These are phyloP conservation scores for Pyrocephalus nanus DNA, from an alignment of 2,797 vertebrate species.

Conservation along the genomic window DNA sequence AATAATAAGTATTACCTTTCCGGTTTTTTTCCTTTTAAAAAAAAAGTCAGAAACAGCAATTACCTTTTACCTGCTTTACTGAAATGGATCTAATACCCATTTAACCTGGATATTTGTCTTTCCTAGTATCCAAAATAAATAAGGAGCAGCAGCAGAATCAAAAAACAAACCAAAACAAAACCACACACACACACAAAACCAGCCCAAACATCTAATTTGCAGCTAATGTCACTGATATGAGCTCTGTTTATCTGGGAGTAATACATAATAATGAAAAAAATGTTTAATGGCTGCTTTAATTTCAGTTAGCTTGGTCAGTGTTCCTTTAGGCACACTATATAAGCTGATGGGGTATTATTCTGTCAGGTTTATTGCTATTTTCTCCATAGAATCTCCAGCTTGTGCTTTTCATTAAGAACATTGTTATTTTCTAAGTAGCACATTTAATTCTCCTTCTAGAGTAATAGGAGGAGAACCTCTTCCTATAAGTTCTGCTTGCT, in stretches of 20 bases:
- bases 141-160: background rate
- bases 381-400: background rate
- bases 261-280: constrained; percentile 23
- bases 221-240: background rate
- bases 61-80: background rate
- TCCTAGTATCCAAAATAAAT: background rate
- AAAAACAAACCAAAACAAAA: background rate
- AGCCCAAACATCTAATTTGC: constrained; percentile 1
- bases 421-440: constrained; percentile 13
- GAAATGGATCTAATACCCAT: background rate
- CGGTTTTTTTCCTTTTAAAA: background rate
- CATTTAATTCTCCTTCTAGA: background rate
- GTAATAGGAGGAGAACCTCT: background rate
- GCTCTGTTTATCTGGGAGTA: constrained; percentile 42
- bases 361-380: constrained; percentile 14
- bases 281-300: constrained; percentile 8
- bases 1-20: background rate
- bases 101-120: background rate
- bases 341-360: background rate
- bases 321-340: background rate
- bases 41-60: background rate
- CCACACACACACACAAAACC: background rate
- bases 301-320: constrained; percentile 25
- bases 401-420: constrained; percentile 43
- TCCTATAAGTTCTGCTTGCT: background rate